Percentiles rank a stretch among this genome's conserved stretches.
These are phyloP conservation scores for Gavialis gangeticus DNA, from an alignment of 2,113 vertebrate genomes.

Conservation along the genomic window DNA sequence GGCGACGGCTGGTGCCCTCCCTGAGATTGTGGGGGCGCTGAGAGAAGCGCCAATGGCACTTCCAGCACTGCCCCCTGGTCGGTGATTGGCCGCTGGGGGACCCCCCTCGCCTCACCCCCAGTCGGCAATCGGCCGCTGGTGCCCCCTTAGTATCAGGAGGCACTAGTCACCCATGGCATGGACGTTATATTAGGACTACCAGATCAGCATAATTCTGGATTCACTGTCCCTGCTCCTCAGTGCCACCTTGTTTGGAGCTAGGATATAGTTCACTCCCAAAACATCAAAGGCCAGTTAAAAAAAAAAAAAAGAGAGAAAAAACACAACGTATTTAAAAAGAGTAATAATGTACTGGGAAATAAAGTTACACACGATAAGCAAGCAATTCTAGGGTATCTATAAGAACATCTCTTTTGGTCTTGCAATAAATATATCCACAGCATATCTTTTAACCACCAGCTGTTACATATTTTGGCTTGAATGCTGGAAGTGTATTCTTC, in stretches of 20 bases:
- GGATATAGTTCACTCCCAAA: background rate
- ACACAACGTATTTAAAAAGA: too few species aligned
- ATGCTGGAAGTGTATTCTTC: background rate
- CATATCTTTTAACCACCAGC: background rate
- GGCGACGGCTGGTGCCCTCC: too few species aligned
- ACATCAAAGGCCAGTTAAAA: fast-evolving
- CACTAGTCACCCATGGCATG: too few species aligned
- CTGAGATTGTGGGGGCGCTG: too few species aligned
- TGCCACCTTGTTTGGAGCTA: background rate
- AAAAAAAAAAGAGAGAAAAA: too few species aligned
- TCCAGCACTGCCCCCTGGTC: background rate
- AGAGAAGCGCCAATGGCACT: too few species aligned
- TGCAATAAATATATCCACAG: background rate
- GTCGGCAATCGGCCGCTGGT: too few species aligned
- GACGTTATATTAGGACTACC: too few species aligned
- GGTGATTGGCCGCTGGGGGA: too few species aligned
- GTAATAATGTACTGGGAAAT: too few species aligned
- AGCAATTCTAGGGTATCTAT: background rate
- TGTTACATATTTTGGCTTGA: background rate
- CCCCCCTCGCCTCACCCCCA: too few species aligned
- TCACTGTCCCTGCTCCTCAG: background rate
- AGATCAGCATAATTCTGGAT: background rate
- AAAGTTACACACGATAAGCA: background rate
- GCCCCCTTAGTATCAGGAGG: too few species aligned
- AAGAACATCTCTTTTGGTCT: background rate